phyloP scores from a whole-genome alignment of 37 sponge, comb jelly and placozoan genomes.

The Ephydatia muelleri region DNA sequence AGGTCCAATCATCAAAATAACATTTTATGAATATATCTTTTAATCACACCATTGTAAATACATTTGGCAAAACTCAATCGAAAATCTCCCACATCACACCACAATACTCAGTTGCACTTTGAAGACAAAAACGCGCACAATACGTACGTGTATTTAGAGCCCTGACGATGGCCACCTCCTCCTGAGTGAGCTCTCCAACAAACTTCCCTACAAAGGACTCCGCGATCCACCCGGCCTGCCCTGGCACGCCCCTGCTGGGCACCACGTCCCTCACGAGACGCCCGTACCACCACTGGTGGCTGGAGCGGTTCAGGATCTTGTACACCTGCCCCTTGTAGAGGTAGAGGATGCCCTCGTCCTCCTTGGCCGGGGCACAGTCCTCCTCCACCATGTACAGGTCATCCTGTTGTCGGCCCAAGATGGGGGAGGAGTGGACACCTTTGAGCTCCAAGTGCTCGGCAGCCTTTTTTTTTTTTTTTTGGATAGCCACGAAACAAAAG shows the following conservation, averaged over 20 bases:
- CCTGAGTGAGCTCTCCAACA: slow-evolving; percentile 10
- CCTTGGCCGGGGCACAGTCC: slow-evolving; percentile 65
- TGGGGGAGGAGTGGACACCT: not conserved
- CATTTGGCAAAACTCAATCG: no score
- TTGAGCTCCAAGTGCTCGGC: not conserved
- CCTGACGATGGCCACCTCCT: slow-evolving; percentile 15
- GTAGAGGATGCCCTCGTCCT: slow-evolving; percentile 55
- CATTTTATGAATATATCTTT: no score
- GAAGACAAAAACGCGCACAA: no score
- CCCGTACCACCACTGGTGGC: slow-evolving; percentile 56
- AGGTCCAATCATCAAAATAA: no score
- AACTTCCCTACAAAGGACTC: slow-evolving; percentile 52
- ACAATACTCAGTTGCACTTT: not conserved
- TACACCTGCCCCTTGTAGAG: slow-evolving; percentile 51
- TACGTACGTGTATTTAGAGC: not conserved
- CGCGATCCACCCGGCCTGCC: slow-evolving; percentile 54
- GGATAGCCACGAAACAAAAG: not conserved
- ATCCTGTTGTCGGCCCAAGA: not conserved
- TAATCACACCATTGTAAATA: no score
- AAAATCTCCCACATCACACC: no score
- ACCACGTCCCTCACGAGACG: slow-evolving; percentile 41
- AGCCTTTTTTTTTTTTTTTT: no score
- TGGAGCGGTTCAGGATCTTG: not conserved
- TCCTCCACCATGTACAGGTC: slow-evolving; percentile 60
- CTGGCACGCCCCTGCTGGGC: not conserved